Conservation (phyloP, 2,797 vertebrate species). For the Corythornis leucogaster region DNA sequence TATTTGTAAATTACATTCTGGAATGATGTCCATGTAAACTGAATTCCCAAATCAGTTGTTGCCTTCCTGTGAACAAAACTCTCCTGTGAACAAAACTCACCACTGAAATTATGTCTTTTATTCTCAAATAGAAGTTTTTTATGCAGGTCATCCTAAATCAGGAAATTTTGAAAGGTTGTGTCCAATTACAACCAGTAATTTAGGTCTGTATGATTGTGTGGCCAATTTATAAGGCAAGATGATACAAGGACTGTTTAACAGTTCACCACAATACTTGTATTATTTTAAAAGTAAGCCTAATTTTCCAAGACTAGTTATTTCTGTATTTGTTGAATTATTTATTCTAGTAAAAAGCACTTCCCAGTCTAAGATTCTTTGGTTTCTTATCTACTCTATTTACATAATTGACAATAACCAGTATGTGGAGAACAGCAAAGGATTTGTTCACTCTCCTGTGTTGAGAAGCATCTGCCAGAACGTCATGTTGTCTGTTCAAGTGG, state of each 20-base stretch:
- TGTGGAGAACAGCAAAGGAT: not conserved
- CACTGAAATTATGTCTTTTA: not conserved
- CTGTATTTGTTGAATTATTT: not conserved
- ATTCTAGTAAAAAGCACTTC: not conserved
- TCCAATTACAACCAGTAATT: constrained; percentile 47
- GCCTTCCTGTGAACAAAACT: not conserved
- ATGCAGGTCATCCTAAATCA: constrained; percentile 10
- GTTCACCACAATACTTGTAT: not conserved
- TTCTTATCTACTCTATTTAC: not conserved
- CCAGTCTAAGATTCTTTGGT: not conserved
- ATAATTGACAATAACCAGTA: not conserved
- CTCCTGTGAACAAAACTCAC: not conserved
- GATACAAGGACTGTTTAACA: constrained; percentile 17
- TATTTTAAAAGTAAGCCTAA: not conserved
- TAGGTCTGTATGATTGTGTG: constrained; percentile 24
- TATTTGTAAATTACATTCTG: not conserved
- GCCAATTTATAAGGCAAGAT: constrained; percentile 34
- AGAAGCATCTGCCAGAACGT: not conserved
- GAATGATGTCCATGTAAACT: not conserved
- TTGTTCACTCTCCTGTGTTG: not conserved
- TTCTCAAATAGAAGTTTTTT: not conserved
- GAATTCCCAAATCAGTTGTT: not conserved
- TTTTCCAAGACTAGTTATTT: not conserved
- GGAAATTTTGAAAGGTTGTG: constrained; percentile 17
- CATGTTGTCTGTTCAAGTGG: not conserved